Percentiles rank a stretch among this genome's conserved stretches.
Conservation (phyloP, 2,888 invertebrate species). For the Cryptus armator region DNA sequence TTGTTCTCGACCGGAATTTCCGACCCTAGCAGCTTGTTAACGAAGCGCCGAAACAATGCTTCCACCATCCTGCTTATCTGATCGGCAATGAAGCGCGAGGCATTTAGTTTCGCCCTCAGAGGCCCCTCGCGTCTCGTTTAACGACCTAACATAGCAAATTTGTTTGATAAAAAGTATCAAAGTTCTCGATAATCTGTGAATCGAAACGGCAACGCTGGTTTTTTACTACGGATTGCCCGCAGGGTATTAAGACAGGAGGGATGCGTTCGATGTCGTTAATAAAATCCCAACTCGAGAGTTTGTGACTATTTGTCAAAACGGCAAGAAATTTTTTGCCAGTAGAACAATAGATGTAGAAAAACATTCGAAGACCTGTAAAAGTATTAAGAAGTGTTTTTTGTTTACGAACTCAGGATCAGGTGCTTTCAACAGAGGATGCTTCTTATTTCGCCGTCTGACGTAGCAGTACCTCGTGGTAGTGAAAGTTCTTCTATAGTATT, state of each 20-base stretch:
- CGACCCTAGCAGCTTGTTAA: conserved; percentile 48
- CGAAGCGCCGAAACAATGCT: conserved; percentile 56
- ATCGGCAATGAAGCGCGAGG: conserved; percentile 16
- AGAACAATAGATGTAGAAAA: no score
- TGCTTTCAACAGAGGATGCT: neutral
- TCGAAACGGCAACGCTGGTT: neutral
- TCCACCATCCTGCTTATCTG: conserved; percentile 44
- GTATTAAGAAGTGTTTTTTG: neutral
- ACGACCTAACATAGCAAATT: conserved; percentile 10
- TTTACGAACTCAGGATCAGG: neutral
- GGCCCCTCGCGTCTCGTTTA: conserved; percentile 4
- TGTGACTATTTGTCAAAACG: no score
- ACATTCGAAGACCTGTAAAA: neutral
- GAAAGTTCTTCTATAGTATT: conserved; percentile 8
- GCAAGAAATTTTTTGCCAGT: no score
- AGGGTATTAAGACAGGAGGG: no score
- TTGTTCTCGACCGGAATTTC: conserved; percentile 46
- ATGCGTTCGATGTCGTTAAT: no score
- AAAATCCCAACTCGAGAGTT: neutral
- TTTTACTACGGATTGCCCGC: neutral
- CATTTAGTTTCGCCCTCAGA: neutral
- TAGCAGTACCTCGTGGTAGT: neutral
- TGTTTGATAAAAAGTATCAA: neutral
- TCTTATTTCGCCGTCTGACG: neutral
- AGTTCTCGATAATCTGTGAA: neutral